Percentiles rank a stretch among this genome's conserved stretches.
Conservation (phyloP, 1,140 invertebrate species). For the Sinella curviseta region DNA sequence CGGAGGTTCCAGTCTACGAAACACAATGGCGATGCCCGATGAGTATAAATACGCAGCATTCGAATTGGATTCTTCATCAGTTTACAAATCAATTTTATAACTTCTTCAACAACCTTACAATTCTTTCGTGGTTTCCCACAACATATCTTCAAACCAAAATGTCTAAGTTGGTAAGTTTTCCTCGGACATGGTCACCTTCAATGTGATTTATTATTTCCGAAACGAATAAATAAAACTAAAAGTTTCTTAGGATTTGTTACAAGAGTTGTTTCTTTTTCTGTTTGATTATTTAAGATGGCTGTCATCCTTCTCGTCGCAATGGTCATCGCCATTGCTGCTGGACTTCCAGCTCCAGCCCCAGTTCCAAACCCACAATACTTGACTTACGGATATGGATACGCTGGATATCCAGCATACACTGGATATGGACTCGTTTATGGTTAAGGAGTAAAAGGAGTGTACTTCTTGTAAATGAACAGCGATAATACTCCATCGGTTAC, state of each 20-base stretch:
- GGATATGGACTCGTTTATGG: constrained; percentile 26
- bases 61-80: too few species aligned
- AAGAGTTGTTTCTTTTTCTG: neutral
- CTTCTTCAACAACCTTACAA: neutral
- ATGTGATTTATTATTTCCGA: neutral
- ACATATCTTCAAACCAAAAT: constrained; percentile 24
- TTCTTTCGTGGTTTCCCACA: neutral
- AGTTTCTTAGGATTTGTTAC: neutral
- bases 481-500: neutral
- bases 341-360: neutral
- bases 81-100: neutral
- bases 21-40: too few species aligned
- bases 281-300: constrained; percentile 21
- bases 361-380: constrained; percentile 15
- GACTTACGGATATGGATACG: neutral
- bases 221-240: neutral
- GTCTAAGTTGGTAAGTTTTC: constrained; percentile 40
- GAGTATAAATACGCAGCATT: too few species aligned
- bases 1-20: too few species aligned
- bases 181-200: neutral
- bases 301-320: constrained; percentile 27
- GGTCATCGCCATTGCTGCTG: neutral
- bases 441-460: neutral
- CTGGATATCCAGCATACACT: neutral
- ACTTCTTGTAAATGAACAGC: neutral